These are phyloP conservation scores for Adela reaumurella DNA, from an alignment of 2,888 invertebrate genomes.

Conservation along the genomic window DNA sequence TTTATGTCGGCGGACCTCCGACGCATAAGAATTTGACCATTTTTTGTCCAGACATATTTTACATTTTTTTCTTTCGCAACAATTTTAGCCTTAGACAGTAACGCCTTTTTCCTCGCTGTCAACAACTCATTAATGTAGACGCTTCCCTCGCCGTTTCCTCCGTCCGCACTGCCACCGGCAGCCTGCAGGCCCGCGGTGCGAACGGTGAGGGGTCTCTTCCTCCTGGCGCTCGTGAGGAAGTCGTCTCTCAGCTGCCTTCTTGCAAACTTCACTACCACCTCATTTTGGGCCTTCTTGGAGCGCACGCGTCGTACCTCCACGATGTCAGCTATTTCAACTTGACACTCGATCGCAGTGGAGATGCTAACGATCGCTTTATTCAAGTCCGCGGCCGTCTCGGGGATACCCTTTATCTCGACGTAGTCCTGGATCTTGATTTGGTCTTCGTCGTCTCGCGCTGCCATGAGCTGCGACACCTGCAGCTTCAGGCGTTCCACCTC, in stretches of 20 bases:
- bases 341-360: too few species aligned
- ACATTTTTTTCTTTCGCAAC: background rate
- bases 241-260: background rate
- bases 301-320: background rate
- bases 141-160: background rate
- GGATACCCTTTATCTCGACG: too few species aligned
- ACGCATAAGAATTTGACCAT: background rate
- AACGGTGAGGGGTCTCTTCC: background rate
- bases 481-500: too few species aligned
- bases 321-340: background rate
- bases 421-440: too few species aligned
- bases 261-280: background rate
- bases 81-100: background rate
- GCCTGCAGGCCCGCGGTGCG: background rate
- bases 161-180: background rate
- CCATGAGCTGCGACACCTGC: too few species aligned
- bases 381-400: too few species aligned
- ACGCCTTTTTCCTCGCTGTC: background rate
- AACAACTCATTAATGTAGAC: background rate
- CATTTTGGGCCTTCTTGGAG: background rate
- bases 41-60: background rate
- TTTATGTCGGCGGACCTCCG: background rate
- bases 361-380: too few species aligned
- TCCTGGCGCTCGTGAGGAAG: background rate
- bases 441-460: too few species aligned